Evolutionary conservation across 2,797 vertebrate genomes (phyloP), one percentile per base, ranked within the genome.

Genomic region (Cyclura pinguis): DNA sequence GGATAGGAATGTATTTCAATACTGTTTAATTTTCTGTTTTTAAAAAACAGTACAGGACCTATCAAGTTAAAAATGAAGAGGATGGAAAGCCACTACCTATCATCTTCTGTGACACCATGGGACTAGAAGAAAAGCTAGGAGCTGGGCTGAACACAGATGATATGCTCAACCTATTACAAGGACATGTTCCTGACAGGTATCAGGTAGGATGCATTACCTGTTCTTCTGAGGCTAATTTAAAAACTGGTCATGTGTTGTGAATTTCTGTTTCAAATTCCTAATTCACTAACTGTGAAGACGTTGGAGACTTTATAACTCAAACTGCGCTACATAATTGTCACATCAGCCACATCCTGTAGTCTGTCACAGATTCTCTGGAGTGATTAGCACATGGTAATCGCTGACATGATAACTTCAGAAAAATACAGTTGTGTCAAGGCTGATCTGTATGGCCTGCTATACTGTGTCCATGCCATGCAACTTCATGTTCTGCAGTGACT

Each of bases 81-180:
- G 88, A 42, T 4, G 96, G 97, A 57, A 94, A 95, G 80, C 84
- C 88, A 4, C 86, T 97, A 91, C 95, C 96, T 0, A 81, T 98
- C 77, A 69, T 96, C 69, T 83, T 98, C 59, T 97, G 97, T 91
- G 97, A 98, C 69, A 97, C 97, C 7, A 97, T 97, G 97, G 97
- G 97, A 88, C 50, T 97, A 90, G 97, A 97, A 93, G 96, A 97
- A 69, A 92, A 35, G 74, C 82, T 64, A 1, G 96, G 92, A 64
- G 82, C 89, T 4, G 97, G 97, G 78, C 84, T 97, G 81, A 87
- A 96, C 6, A 55, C 95, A 0, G 95, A 97, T 0, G 97, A 97
- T 86, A 80, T 97, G 73, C 76, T 47, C 88, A 96, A 81, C 88
- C 95, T 97, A 89, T 89, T 97, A 3, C 94, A 95, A 85, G 97